These are phyloP conservation scores for Vombatus ursinus DNA, from an alignment of 2,113 vertebrate species.

Conservation along the genomic window DNA sequence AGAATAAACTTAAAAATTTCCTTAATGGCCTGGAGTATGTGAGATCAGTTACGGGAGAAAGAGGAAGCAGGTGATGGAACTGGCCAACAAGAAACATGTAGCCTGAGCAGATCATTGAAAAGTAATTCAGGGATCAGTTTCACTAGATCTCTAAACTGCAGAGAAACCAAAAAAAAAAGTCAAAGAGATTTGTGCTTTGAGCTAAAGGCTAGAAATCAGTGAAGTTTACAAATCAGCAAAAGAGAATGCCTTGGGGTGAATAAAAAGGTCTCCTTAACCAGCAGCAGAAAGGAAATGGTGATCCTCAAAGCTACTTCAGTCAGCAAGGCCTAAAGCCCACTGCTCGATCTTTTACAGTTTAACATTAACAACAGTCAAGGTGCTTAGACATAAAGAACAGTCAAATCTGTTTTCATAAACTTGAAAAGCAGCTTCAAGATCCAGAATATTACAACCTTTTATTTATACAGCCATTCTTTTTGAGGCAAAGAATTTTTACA, in stretches of 20 bases:
- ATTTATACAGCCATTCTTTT: slow-evolving; percentile 28
- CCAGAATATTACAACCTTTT: slow-evolving; percentile 13
- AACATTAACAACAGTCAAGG: slow-evolving; percentile 48
- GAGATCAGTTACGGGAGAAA: background rate
- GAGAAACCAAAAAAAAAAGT: background rate
- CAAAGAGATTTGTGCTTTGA: background rate
- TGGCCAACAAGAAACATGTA: background rate
- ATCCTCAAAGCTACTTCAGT: background rate
- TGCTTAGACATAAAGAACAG: slow-evolving; percentile 29
- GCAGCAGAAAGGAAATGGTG: background rate
- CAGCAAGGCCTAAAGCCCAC: background rate
- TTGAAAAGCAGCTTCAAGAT: slow-evolving; percentile 26
- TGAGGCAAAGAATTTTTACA: slow-evolving; percentile 54
- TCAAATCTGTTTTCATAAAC: slow-evolving; percentile 35
- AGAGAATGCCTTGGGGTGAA: background rate
- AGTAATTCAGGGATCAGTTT: background rate
- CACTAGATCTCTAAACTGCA: background rate
- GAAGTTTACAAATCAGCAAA: background rate
- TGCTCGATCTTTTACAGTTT: background rate
- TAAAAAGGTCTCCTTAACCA: background rate
- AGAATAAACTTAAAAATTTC: background rate
- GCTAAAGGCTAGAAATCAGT: background rate
- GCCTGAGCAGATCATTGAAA: background rate
- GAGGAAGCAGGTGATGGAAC: background rate
- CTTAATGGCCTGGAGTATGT: background rate